Evolutionary conservation across 2,797 vertebrate species (phyloP).

Genomic region (Cottoperca gobio): DNA sequence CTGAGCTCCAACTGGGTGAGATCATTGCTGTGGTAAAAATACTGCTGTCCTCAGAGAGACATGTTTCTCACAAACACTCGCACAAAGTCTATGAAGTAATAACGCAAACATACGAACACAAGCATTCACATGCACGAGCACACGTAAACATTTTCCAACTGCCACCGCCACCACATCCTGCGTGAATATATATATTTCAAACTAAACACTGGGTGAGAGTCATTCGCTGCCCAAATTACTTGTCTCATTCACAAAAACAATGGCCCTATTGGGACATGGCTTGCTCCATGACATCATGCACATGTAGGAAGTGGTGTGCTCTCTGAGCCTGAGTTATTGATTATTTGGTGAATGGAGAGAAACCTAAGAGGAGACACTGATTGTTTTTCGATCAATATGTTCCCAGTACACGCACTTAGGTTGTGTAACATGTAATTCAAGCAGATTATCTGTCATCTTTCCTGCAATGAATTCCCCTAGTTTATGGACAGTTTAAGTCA

Average conservation of each 20-base stretch:
- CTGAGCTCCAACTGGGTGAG: constrained; percentile 72
- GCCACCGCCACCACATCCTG: constrained; percentile 32
- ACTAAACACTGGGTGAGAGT: constrained; percentile 27
- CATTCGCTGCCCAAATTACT: constrained; percentile 27
- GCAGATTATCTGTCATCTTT: constrained; percentile 26
- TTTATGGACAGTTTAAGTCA: neutral
- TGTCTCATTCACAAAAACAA: constrained; percentile 63
- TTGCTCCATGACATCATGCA: constrained; percentile 55
- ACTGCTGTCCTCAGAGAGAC: constrained; percentile 62
- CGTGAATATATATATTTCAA: constrained; percentile 29
- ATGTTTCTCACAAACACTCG: constrained; percentile 74
- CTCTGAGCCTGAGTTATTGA: constrained; percentile 44
- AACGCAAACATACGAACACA: neutral
- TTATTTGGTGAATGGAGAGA: constrained; percentile 52
- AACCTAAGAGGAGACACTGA: constrained; percentile 39
- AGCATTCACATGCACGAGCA: neutral
- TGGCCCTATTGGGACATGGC: constrained; percentile 42
- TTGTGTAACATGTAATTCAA: constrained; percentile 40
- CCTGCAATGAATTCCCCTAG: neutral
- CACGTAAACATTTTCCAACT: constrained; percentile 24
- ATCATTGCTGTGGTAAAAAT: constrained; percentile 78
- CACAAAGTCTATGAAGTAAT: constrained; percentile 62
- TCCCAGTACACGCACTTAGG: constrained; percentile 9
- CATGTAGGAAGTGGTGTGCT: constrained; percentile 46
- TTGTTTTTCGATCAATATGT: constrained; percentile 45